phyloP scores from a whole-genome alignment of 1,140 invertebrate species.

The Brachionus paranguensis region DNA sequence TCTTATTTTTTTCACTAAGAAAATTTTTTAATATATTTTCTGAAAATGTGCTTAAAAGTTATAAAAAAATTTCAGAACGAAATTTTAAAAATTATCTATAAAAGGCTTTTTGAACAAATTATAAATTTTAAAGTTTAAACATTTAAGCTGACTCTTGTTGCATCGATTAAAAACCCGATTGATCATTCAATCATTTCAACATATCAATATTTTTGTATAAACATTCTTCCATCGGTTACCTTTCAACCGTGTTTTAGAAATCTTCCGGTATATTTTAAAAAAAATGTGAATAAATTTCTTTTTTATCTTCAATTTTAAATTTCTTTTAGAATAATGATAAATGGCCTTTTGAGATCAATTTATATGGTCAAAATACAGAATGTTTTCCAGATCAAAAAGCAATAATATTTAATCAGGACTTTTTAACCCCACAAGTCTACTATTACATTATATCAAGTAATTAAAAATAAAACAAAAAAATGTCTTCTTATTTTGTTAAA shows the following conservation, averaged over 20 bases:
- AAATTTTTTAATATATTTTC: too few relatives aligned
- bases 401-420: neutral
- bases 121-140: neutral
- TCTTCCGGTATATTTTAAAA: neutral
- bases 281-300: neutral
- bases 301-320: neutral
- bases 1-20: too few relatives aligned
- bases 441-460: neutral
- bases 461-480: neutral
- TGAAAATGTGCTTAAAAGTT: too few relatives aligned
- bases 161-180: neutral
- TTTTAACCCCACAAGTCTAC: neutral
- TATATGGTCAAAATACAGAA: neutral
- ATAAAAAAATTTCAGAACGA: too few relatives aligned
- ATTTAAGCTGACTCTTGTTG: neutral
- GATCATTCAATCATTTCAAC: neutral
- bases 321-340: neutral
- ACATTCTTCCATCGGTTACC: neutral
- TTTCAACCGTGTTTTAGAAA: constrained; percentile 3
- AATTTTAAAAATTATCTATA: too few relatives aligned
- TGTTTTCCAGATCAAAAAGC: neutral
- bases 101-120: too few relatives aligned
- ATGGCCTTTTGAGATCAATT: neutral
- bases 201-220: constrained; percentile 35
- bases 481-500: neutral